Conservation (phyloP, 2,113 vertebrate species). For the Ivindomyrus marchei region DNA sequence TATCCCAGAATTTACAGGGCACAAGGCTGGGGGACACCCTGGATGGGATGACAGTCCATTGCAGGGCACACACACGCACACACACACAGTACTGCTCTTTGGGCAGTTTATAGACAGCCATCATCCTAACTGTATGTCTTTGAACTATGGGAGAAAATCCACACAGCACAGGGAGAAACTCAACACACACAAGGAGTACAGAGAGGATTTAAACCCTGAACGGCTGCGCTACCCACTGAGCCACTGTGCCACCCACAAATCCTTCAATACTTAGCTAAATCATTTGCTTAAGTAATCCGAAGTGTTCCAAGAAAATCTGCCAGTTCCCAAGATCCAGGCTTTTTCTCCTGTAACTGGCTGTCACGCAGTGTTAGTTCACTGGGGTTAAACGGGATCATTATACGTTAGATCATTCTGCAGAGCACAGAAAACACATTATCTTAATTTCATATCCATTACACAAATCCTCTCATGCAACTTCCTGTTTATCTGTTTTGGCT, state of each 20-base stretch:
- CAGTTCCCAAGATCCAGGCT: not conserved
- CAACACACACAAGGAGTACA: not conserved
- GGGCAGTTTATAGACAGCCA: not conserved
- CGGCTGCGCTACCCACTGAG: not conserved
- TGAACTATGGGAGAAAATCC: not conserved
- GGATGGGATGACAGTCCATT: not conserved
- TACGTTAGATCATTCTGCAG: not conserved
- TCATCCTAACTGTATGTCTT: not conserved
- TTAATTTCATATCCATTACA: not conserved
- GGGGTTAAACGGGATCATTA: not conserved
- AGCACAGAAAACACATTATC: not conserved
- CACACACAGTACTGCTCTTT: not conserved
- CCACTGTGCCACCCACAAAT: not conserved
- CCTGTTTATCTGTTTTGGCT: not conserved
- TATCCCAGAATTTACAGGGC: not conserved
- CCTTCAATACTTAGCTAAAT: not conserved
- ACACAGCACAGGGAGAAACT: not conserved
- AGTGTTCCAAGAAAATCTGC: not conserved
- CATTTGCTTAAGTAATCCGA: conserved; percentile 3
- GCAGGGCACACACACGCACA: not conserved
- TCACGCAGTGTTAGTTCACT: not conserved
- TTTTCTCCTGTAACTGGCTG: not conserved
- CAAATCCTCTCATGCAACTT: not conserved
- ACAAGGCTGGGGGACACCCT: not conserved
- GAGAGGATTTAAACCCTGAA: not conserved